These are phyloP conservation scores for Toxonevra muliebris DNA, from an alignment of 2,888 invertebrate species.

Conservation along the genomic window DNA sequence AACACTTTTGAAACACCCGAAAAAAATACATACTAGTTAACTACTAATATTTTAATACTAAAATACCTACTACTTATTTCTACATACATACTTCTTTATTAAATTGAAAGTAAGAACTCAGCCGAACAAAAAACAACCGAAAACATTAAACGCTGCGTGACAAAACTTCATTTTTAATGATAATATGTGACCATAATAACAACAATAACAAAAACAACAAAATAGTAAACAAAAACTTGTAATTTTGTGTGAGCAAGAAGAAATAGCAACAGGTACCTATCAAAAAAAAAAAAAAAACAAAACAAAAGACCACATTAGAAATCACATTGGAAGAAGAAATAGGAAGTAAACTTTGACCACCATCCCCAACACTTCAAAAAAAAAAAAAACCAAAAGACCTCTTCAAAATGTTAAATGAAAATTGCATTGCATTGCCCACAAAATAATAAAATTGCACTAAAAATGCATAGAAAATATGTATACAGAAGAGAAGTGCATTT, in stretches of 20 bases:
- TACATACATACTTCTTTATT: neutral
- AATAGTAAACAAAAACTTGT: constrained; percentile 1
- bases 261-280: constrained; percentile 55
- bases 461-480: constrained; percentile 10
- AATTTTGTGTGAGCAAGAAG: neutral
- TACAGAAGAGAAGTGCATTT: neutral
- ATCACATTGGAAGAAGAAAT: constrained; percentile 37
- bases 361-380: constrained; percentile 4
- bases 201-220: constrained; percentile 26
- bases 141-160: constrained; percentile 53
- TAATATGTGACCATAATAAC: constrained; percentile 52
- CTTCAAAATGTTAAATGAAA: neutral
- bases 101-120: neutral
- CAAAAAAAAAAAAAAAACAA: constrained; percentile 49
- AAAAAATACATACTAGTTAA: neutral
- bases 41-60: neutral
- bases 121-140: neutral
- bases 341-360: neutral
- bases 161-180: constrained; percentile 62
- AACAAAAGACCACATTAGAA: constrained; percentile 31
- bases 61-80: neutral
- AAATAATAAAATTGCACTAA: constrained; percentile 11
- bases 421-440: constrained; percentile 14
- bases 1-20: neutral
- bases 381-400: constrained; percentile 40